phyloP scores from a whole-genome alignment of 2,888 invertebrate genomes.

The Euclidia mi region DNA sequence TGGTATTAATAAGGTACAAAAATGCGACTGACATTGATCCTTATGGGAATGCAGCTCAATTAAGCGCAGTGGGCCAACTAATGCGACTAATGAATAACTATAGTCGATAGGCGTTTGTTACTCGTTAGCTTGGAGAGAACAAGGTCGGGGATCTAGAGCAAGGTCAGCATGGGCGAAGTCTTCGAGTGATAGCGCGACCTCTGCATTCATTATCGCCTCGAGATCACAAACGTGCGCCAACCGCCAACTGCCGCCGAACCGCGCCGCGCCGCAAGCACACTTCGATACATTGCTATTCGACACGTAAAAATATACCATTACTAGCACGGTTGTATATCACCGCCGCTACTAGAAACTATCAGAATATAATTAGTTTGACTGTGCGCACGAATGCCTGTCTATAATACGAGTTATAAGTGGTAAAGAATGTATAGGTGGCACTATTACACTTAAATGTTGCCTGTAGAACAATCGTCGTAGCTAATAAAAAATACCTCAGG shows the following conservation, averaged over 20 bases:
- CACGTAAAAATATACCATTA: slow-evolving; percentile 17
- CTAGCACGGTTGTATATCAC: slow-evolving; percentile 26
- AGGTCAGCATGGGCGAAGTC: slow-evolving; percentile 81
- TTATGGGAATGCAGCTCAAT: slow-evolving; percentile 74
- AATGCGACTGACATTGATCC: slow-evolving; percentile 62
- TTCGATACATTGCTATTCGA: slow-evolving; percentile 39
- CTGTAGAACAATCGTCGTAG: too few relatives aligned
- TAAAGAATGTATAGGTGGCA: too few relatives aligned
- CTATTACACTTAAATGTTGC: too few relatives aligned
- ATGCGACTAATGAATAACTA: slow-evolving; percentile 73
- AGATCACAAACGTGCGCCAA: slow-evolving; percentile 63
- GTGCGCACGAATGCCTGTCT: slow-evolving; percentile 19
- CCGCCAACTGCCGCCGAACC: too few relatives aligned
- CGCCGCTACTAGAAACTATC: slow-evolving; percentile 23
- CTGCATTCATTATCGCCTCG: slow-evolving; percentile 77
- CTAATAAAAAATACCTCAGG: too few relatives aligned
- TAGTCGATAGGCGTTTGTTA: slow-evolving; percentile 73
- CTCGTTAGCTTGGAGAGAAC: slow-evolving; percentile 78
- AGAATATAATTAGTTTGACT: slow-evolving; percentile 24
- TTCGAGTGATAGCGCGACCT: slow-evolving; percentile 87
- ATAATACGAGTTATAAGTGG: too few relatives aligned
- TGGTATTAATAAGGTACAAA: slow-evolving; percentile 39
- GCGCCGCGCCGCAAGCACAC: too few relatives aligned
- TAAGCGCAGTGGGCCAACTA: slow-evolving; percentile 75
- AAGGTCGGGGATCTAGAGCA: slow-evolving; percentile 84